Evolutionary conservation across 2,888 invertebrate genomes (phyloP), one percentile per base, ranked within the genome.

Genomic region (Villa cingulata): DNA sequence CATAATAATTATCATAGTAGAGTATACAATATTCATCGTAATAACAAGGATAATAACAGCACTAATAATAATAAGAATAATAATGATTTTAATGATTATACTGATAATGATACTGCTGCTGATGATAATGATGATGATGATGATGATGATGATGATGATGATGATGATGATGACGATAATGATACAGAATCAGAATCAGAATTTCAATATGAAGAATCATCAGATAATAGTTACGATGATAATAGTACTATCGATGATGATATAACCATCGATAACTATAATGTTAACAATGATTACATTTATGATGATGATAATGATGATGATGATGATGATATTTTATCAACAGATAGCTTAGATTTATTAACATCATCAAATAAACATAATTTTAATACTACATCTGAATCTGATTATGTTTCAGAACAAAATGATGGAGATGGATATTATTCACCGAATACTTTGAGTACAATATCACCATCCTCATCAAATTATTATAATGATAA

Each of bases 301-400:
- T n/a, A n/a, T n/a, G 43, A 39, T 16, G 48, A 45, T 10, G 37
- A 38, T 7, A 37, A 52, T 37, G 50, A 46, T 40, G 54, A 53
- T 36, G 48, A 54, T 19, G 46, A 51, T 19, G 53, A 48, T 23
- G 49, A 51, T 7, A 29, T 19, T 50, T 29, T 42, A 29, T 52
- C 52, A 18, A 38, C 48, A 2, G 54, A 52, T 41, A 53, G 50
- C 20, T 47, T 53, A 29, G 49, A 55, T 16, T 14, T 50, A 17
- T n/a, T n/a, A n/a, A n/a, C n/a, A n/a, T 15, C 14, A 18, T 29
- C 9, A 38, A 37, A 38, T 19, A 36, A 34, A 37, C 51, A 39
- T 64, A 60, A 51, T 62, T 64, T n/a, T n/a, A n/a, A n/a, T 49
- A 52, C 56, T 17, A 66, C 64, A 27, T 62, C 65, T 32, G 68